Conservation (phyloP, 2,888 invertebrate species). For the Tetragnatha montana region DNA sequence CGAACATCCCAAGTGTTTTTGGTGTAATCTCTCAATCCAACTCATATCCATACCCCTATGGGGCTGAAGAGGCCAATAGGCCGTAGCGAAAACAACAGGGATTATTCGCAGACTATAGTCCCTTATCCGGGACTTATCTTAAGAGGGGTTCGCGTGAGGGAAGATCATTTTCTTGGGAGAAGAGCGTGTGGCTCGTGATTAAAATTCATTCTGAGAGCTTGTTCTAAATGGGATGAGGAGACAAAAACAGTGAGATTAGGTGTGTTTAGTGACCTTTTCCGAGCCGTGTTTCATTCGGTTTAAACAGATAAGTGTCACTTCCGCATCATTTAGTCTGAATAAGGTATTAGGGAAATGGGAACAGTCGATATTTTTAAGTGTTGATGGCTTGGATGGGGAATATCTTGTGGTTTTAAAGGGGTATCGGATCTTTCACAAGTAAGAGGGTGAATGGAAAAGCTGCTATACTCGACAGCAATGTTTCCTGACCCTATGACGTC, state of each 20-base stretch:
- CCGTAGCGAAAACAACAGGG: no score
- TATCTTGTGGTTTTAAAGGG: background rate
- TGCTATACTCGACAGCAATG: no score
- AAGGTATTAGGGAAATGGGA: no score
- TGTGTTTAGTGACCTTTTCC: constrained; percentile 29
- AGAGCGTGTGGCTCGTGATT: constrained; percentile 41
- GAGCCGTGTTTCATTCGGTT: background rate
- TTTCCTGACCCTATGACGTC: no score
- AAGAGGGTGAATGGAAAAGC: background rate
- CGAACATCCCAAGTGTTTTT: no score
- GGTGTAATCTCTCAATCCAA: no score
- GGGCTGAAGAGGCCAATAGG: no score
- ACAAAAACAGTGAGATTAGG: constrained; percentile 8
- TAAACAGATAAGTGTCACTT: background rate
- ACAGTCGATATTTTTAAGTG: no score
- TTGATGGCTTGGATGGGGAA: background rate
- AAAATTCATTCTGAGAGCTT: constrained; percentile 34
- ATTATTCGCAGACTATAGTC: no score
- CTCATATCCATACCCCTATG: no score
- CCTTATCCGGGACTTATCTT: no score
- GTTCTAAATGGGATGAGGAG: constrained; percentile 10
- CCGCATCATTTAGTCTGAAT: background rate
- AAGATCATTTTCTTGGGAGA: background rate
- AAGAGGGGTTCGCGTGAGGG: background rate
- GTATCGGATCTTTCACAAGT: background rate